Evolutionary conservation across 2,888 invertebrate genomes (phyloP).

Genomic region (Drosophila barbarae): DNA sequence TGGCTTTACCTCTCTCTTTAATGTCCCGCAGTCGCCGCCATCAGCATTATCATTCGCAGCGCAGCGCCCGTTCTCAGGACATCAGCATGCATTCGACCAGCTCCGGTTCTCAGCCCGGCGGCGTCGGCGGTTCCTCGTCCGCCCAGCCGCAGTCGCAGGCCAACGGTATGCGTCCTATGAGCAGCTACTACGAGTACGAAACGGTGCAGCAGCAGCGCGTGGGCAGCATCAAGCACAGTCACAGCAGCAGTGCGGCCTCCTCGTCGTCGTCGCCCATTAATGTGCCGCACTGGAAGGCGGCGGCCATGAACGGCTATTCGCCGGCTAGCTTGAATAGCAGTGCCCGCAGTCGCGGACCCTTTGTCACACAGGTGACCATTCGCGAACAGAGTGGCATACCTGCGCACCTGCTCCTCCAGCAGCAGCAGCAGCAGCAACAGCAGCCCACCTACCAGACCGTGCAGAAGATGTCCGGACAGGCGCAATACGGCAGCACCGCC

Average conservation of each 20-base stretch:
- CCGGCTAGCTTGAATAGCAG: constrained; percentile 77
- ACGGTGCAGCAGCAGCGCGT: constrained; percentile 85
- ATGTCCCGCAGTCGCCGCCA: constrained; percentile 82
- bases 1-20: constrained; percentile 8
- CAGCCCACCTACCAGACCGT: constrained; percentile 78
- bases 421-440: constrained; percentile 53
- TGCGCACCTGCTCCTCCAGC: constrained; percentile 29
- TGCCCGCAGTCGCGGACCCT: constrained; percentile 81
- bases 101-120: constrained; percentile 37
- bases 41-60: constrained; percentile 85
- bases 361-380: constrained; percentile 84
- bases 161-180: constrained; percentile 83
- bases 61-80: constrained; percentile 83
- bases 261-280: constrained; percentile 70
- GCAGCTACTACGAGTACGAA: constrained; percentile 92
- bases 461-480: constrained; percentile 60
- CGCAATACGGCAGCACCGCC: constrained; percentile 67
- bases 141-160: constrained; percentile 37
- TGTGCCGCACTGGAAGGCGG: constrained; percentile 77
- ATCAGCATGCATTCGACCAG: constrained; percentile 71
- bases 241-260: constrained; percentile 50
- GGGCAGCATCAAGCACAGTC: constrained; percentile 79
- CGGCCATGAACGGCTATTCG: constrained; percentile 77
- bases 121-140: constrained; percentile 2
- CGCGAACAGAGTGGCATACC: constrained; percentile 79